phyloP scores from a whole-genome alignment of 2,113 vertebrate genomes.

The Ciconia stormi region DNA sequence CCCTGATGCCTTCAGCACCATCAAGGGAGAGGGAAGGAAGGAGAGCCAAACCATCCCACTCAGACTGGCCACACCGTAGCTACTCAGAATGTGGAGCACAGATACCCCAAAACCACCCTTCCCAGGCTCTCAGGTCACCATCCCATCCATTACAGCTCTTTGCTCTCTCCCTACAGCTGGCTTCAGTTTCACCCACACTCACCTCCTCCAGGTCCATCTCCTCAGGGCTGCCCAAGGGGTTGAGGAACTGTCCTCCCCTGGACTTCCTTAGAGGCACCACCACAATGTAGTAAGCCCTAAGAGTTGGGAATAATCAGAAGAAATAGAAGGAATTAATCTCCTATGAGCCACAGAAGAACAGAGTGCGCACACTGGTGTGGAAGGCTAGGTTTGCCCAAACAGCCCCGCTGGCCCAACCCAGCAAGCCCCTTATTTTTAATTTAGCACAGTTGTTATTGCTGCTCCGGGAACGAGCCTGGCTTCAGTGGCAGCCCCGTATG shows the following conservation, averaged over 20 bases:
- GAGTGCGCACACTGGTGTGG: fast-evolving
- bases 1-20: neutral
- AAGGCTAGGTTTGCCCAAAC: neutral
- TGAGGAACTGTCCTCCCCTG: slow-evolving; percentile 79
- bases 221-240: slow-evolving; percentile 86
- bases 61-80: neutral
- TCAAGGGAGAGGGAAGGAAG: neutral
- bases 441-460: neutral
- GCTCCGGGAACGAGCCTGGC: neutral
- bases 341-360: neutral
- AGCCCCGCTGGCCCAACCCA: neutral
- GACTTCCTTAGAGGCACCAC: slow-evolving; percentile 89
- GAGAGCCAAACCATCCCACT: neutral
- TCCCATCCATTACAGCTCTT: neutral
- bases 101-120: neutral
- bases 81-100: neutral
- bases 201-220: slow-evolving; percentile 98
- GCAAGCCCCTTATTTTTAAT: neutral
- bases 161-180: neutral
- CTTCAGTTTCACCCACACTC: neutral
- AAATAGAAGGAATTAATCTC: neutral
- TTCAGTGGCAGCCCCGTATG: neutral
- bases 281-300: slow-evolving; percentile 89
- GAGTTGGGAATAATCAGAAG: neutral
- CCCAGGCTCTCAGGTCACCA: neutral